Evolutionary conservation across 2,113 vertebrate genomes (phyloP).

Genomic region (Jaculus jaculus): DNA sequence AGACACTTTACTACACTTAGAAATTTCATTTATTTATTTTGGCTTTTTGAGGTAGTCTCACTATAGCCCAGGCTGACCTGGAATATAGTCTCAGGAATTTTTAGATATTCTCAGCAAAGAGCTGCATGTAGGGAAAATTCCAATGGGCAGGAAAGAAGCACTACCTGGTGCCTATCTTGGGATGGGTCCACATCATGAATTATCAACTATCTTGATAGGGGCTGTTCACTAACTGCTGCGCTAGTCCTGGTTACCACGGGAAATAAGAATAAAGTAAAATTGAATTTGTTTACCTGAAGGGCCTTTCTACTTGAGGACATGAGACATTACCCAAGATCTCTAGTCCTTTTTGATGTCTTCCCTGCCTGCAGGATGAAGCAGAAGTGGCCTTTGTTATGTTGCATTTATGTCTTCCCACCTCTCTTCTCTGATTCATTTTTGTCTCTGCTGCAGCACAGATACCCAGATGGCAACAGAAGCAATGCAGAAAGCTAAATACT

Average conservation of each 20-base stretch:
- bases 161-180: not conserved
- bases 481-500: not conserved
- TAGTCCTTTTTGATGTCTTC: not conserved
- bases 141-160: fast-evolving
- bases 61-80: too few relatives aligned
- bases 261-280: not conserved
- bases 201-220: not conserved
- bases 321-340: not conserved
- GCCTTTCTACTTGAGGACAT: not conserved
- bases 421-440: not conserved
- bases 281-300: not conserved
- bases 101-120: not conserved
- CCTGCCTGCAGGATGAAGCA: not conserved
- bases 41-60: too few relatives aligned
- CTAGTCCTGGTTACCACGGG: not conserved
- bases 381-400: not conserved
- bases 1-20: not conserved
- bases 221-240: not conserved
- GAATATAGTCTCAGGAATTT: too few relatives aligned
- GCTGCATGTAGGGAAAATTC: not conserved
- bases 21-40: too few relatives aligned
- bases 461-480: not conserved
- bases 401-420: not conserved
- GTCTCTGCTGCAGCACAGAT: not conserved
- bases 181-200: not conserved